Conservation (phyloP, 2,888 invertebrate genomes). For the Leucania comma region DNA sequence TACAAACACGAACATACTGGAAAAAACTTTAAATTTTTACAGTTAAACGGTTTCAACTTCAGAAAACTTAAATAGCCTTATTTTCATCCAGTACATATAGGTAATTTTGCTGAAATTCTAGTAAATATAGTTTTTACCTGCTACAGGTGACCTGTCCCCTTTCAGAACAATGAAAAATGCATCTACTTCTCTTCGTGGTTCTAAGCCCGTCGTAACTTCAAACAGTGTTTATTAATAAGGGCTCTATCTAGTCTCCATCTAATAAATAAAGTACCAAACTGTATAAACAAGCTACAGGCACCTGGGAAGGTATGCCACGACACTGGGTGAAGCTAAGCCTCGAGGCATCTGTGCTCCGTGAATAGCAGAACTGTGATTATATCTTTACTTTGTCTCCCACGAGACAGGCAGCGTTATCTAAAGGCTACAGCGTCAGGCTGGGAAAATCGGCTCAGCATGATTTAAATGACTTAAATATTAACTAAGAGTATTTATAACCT, state of each 20-base stretch:
- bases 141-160: neutral
- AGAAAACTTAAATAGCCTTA: conserved; percentile 16
- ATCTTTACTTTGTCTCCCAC: conserved; percentile 48
- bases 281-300: conserved; percentile 23
- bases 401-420: conserved; percentile 26
- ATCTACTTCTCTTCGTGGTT: neutral
- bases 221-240: neutral
- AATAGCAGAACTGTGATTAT: conserved; percentile 52
- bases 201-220: conserved; percentile 4
- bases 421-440: conserved; percentile 11
- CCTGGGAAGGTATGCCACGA: conserved; percentile 30
- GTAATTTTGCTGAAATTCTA: neutral
- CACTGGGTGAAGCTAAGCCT: conserved; percentile 45
- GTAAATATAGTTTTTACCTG: too few relatives aligned
- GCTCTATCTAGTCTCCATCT: neutral
- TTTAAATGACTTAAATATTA: neutral
- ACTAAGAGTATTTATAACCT: too few relatives aligned
- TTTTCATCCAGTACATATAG: neutral
- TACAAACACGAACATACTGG: conserved; percentile 20
- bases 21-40: conserved; percentile 18
- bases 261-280: conserved; percentile 4
- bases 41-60: conserved; percentile 4
- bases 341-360: conserved; percentile 40
- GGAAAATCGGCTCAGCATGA: conserved; percentile 2
- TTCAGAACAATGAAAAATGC: neutral